phyloP scores from a whole-genome alignment of 2,888 invertebrate species.

The Caenorhabditis panamensis region DNA sequence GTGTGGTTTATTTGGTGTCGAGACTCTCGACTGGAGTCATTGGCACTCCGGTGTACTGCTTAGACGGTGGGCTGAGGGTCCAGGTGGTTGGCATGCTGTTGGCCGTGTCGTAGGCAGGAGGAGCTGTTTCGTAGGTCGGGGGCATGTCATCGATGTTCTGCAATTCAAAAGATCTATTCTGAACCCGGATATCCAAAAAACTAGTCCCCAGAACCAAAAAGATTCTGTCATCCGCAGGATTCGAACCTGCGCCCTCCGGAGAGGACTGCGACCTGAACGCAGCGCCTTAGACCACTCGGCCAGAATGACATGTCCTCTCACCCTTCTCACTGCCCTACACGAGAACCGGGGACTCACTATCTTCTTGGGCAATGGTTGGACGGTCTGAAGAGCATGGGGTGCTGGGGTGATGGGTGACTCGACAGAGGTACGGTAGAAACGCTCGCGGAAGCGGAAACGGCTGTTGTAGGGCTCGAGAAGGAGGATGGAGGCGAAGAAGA shows the following conservation, averaged over 20 bases:
- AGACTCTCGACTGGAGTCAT: conserved; percentile 54
- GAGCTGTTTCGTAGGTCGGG: conserved; percentile 35
- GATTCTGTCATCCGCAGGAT: conserved; percentile 70
- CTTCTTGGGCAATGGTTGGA: conserved; percentile 23
- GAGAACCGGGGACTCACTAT: conserved; percentile 1
- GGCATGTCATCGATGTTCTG: conserved; percentile 43
- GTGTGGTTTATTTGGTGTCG: conserved; percentile 27
- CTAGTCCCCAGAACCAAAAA: no score
- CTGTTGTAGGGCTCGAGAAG: conserved; percentile 48
- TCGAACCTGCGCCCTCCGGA: conserved; percentile 76
- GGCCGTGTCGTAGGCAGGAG: conserved; percentile 38
- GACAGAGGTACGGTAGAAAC: conserved; percentile 43
- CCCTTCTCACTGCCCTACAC: neutral
- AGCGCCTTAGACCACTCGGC: conserved; percentile 91
- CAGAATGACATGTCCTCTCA: conserved; percentile 66
- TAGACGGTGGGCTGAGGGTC: conserved; percentile 35
- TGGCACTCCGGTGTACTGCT: conserved; percentile 33
- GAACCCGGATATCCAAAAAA: no score
- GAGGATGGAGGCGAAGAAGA: conserved; percentile 40
- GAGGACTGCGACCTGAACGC: conserved; percentile 88
- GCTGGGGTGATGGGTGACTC: conserved; percentile 3
- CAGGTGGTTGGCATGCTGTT: conserved; percentile 26
- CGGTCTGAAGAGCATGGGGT: conserved; percentile 17
- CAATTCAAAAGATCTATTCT: neutral
- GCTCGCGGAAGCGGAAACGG: conserved; percentile 52